phyloP scores from a whole-genome alignment of 2,797 vertebrate genomes.

The Salarias fasciatus region DNA sequence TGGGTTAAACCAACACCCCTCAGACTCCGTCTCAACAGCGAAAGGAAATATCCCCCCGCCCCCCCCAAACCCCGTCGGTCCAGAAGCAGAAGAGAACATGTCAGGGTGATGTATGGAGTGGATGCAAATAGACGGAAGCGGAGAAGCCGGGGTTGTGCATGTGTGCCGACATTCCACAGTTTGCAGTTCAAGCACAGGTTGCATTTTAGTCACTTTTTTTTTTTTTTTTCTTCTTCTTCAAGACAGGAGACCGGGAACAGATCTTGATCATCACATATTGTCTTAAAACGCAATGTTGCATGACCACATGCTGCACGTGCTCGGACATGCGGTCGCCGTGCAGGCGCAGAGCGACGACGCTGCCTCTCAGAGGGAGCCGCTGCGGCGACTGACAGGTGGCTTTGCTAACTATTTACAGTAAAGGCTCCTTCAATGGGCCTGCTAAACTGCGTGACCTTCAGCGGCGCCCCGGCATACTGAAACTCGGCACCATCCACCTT shows the following conservation, averaged over 20 bases:
- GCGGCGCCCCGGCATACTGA: slow-evolving; percentile 52
- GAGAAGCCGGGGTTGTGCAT: slow-evolving; percentile 23
- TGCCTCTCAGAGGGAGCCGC: slow-evolving; percentile 28
- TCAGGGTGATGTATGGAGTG: slow-evolving; percentile 42
- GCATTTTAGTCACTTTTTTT: no score
- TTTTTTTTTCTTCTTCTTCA: no score
- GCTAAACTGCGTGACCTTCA: slow-evolving; percentile 78
- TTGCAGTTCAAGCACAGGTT: background rate
- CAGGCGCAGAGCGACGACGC: slow-evolving; percentile 49
- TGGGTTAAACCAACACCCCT: slow-evolving; percentile 1
- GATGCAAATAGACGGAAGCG: slow-evolving; percentile 61
- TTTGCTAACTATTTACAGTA: slow-evolving; percentile 74
- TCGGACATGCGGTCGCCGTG: no score
- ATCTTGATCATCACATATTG: background rate
- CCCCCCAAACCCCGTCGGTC: background rate
- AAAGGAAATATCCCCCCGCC: background rate
- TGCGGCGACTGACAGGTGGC: slow-evolving; percentile 68
- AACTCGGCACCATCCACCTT: slow-evolving; percentile 57
- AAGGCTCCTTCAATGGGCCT: slow-evolving; percentile 71
- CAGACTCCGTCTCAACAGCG: background rate
- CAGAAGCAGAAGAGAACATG: slow-evolving; percentile 11
- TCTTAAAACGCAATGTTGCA: background rate
- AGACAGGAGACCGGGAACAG: background rate
- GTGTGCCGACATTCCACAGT: slow-evolving; percentile 30
- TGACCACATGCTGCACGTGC: background rate